Conservation (phyloP, 2,888 invertebrate species). For the Heliconius hortense region DNA sequence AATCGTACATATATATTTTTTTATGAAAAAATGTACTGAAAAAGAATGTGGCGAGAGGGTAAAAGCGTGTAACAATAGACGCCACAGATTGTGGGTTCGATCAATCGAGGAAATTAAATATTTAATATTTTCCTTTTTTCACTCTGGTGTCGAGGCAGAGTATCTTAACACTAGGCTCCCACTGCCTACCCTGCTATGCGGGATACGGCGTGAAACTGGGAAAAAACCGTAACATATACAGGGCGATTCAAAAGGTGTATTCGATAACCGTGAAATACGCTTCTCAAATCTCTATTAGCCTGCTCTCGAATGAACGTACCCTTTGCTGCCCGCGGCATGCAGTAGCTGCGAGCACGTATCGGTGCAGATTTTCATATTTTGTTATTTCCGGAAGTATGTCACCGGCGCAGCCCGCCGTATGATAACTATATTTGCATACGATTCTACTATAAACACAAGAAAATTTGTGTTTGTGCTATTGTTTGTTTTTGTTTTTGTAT, state of each 20-base stretch:
- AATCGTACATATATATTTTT: not conserved
- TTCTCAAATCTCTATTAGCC: conserved; percentile 21
- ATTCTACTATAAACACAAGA: conserved; percentile 16
- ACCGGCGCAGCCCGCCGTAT: conserved; percentile 24
- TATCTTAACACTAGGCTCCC: no score
- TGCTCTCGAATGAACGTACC: conserved; percentile 19
- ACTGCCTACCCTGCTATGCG: no score
- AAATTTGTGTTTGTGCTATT: not conserved
- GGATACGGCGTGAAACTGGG: no score
- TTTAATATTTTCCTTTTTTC: no score
- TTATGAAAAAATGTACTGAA: not conserved
- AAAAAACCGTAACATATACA: not conserved
- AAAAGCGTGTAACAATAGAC: no score
- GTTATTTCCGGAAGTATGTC: conserved; percentile 30
- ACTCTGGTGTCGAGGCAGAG: no score
- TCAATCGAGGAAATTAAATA: no score
- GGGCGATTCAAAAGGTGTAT: conserved; percentile 16
- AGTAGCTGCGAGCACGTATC: conserved; percentile 7
- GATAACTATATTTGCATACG: conserved; percentile 31
- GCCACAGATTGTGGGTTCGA: no score
- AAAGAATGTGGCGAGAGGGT: no score
- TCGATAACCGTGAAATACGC: conserved; percentile 28
- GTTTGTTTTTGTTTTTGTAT: not conserved
- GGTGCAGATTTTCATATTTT: conserved; percentile 29
- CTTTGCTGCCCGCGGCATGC: conserved; percentile 25